phyloP scores from a whole-genome alignment of 1,140 invertebrate genomes.

The Aphaenogaster floridana region DNA sequence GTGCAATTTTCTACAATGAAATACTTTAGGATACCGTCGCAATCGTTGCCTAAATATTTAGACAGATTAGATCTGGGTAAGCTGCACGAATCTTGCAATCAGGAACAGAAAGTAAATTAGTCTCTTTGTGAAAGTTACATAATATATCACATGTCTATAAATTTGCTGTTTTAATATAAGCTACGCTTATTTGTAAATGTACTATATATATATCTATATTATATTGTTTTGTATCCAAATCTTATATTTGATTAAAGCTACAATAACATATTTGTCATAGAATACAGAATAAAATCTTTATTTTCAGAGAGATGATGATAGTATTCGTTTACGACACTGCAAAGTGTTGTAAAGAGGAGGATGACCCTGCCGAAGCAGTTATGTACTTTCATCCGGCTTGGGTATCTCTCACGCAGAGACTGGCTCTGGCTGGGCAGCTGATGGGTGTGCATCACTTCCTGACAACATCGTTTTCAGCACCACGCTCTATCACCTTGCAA shows the following conservation, averaged over 20 bases:
- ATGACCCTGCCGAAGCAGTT: slow-evolving; percentile 94
- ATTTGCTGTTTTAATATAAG: neutral
- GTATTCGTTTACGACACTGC: slow-evolving; percentile 95
- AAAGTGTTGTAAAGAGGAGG: slow-evolving; percentile 91
- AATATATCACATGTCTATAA: neutral
- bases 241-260: neutral
- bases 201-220: neutral
- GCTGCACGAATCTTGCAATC: slow-evolving; percentile 14
- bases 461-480: slow-evolving; percentile 91
- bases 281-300: slow-evolving; percentile 42
- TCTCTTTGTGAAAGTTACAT: neutral
- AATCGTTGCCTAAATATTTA: slow-evolving; percentile 51
- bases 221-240: neutral
- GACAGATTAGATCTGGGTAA: slow-evolving; percentile 62
- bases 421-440: slow-evolving; percentile 93
- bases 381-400: slow-evolving; percentile 96
- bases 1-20: slow-evolving; percentile 68
- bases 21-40: slow-evolving; percentile 23
- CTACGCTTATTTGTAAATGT: neutral
- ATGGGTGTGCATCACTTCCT: slow-evolving; percentile 94
- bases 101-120: neutral
- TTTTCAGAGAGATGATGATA: slow-evolving; percentile 94
- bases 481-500: slow-evolving; percentile 91
- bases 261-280: slow-evolving; percentile 10
- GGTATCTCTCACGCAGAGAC: slow-evolving; percentile 93